Percentiles rank a stretch among this genome's conserved stretches.
These are phyloP conservation scores for Troides aeacus DNA, from an alignment of 2,888 invertebrate genomes.

Conservation along the genomic window DNA sequence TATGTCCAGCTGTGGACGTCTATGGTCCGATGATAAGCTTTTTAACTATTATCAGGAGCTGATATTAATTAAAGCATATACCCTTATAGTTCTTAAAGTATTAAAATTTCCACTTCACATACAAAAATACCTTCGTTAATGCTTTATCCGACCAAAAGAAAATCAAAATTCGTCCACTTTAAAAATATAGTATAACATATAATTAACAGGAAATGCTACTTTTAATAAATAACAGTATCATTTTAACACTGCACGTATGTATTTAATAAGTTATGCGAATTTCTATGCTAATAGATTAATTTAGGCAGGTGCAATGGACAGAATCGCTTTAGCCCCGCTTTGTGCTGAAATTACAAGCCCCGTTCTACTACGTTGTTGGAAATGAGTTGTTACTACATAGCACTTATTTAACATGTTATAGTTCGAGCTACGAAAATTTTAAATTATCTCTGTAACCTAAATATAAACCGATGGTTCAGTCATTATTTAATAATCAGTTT, in stretches of 20 bases:
- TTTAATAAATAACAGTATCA: neutral
- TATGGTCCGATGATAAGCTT: too few relatives aligned
- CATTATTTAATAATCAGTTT: neutral
- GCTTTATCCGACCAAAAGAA: too few relatives aligned
- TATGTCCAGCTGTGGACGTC: too few relatives aligned
- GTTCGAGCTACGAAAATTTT: neutral
- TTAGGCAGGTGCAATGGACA: constrained; percentile 58
- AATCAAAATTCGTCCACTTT: too few relatives aligned
- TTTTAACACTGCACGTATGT: neutral
- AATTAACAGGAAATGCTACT: neutral
- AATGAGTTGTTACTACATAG: constrained; percentile 14
- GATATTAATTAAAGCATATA: too few relatives aligned
- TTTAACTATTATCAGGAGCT: too few relatives aligned
- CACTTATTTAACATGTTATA: constrained; percentile 2
- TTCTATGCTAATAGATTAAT: constrained; percentile 18
- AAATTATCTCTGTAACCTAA: neutral
- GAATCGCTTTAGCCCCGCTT: constrained; percentile 69
- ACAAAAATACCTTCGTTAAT: too few relatives aligned
- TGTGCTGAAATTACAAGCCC: constrained; percentile 58
- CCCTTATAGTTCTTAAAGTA: too few relatives aligned
- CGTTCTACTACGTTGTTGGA: constrained; percentile 16
- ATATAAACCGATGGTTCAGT: neutral
- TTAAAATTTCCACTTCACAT: too few relatives aligned
- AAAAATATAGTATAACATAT: too few relatives aligned
- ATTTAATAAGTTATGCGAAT: constrained; percentile 6